phyloP scores from a whole-genome alignment of 2,888 invertebrate species.

The Saturnia japonica region DNA sequence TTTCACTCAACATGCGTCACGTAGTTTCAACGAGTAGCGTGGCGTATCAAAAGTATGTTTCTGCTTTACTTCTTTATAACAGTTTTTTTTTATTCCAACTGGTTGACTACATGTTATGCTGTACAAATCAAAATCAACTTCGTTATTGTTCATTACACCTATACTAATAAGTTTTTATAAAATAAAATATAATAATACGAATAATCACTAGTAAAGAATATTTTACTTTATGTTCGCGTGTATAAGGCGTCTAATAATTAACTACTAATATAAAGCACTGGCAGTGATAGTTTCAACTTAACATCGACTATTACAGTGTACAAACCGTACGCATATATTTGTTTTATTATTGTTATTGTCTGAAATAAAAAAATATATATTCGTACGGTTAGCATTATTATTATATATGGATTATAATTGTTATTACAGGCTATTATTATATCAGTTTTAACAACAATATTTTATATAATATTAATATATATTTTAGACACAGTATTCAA shows the following conservation, averaged over 20 bases:
- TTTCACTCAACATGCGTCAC: too few species aligned
- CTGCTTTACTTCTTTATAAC: too few species aligned
- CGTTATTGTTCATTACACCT: too few species aligned
- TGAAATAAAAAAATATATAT: not conserved
- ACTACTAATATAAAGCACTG: conserved; percentile 46
- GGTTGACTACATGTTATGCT: too few species aligned
- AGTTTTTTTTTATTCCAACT: too few species aligned
- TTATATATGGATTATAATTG: conserved; percentile 4
- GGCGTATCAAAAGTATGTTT: too few species aligned
- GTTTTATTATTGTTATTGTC: not conserved
- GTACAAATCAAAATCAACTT: too few species aligned
- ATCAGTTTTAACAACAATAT: not conserved
- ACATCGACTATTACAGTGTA: not conserved
- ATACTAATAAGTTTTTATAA: too few species aligned
- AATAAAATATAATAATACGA: too few species aligned
- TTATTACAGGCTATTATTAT: not conserved
- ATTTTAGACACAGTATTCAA: not conserved
- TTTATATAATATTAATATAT: not conserved
- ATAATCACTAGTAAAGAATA: conserved; percentile 7
- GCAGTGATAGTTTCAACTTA: conserved; percentile 49
- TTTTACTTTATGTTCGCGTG: not conserved
- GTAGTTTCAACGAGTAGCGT: too few species aligned
- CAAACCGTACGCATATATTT: not conserved
- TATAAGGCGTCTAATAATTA: not conserved
- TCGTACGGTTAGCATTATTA: conserved; percentile 36